phyloP scores from a whole-genome alignment of 2,113 vertebrate species.

The Micronisus gabar region DNA sequence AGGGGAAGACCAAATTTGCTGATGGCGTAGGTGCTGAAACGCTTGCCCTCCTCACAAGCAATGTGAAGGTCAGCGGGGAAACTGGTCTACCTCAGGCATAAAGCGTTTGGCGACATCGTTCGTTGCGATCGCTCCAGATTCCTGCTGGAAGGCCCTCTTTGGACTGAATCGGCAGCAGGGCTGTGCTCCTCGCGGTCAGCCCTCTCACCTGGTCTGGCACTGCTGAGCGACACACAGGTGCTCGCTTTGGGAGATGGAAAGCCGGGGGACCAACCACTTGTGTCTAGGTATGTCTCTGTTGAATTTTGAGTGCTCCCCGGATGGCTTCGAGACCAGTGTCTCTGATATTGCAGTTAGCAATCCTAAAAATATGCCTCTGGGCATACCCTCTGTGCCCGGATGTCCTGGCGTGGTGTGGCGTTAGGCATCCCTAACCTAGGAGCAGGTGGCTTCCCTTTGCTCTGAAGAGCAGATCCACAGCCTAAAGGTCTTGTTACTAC shows the following conservation, averaged over 20 bases:
- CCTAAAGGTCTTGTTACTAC: background rate
- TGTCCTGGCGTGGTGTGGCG: background rate
- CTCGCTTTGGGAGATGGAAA: background rate
- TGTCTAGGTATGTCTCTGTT: background rate
- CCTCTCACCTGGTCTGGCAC: background rate
- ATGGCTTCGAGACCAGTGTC: background rate
- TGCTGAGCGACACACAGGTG: background rate
- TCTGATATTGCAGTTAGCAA: background rate
- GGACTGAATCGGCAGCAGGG: background rate
- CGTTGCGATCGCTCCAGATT: background rate
- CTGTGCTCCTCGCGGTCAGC: background rate
- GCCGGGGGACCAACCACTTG: background rate
- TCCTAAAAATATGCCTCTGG: background rate
- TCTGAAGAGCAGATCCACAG: background rate
- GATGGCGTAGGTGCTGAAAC: background rate
- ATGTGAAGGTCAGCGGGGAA: background rate
- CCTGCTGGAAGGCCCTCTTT: background rate
- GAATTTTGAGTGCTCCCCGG: background rate
- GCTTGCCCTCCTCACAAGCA: background rate
- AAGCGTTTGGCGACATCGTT: background rate
- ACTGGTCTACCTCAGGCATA: background rate
- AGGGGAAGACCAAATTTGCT: slow-evolving; percentile 7
- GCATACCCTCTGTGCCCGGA: background rate
- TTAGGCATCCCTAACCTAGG: background rate
- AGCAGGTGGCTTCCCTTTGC: background rate